Evolutionary conservation across 2,113 vertebrate genomes (phyloP).

Genomic region (Dolichotis patagonum): DNA sequence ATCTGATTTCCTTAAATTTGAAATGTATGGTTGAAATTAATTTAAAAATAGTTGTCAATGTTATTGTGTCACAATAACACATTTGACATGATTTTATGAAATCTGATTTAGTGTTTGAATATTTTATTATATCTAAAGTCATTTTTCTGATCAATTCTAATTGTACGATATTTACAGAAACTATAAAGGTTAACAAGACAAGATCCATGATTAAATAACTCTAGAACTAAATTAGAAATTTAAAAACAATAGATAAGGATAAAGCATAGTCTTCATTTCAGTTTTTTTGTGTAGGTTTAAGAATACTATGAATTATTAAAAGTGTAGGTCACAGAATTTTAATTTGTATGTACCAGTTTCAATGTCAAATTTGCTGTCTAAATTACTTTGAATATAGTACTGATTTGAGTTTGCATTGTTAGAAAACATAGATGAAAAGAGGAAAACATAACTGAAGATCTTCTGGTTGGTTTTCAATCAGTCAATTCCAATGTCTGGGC

Average conservation of each 20-base stretch:
- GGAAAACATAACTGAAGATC: background rate
- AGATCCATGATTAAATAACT: background rate
- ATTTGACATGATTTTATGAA: slow-evolving; percentile 44
- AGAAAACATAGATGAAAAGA: background rate
- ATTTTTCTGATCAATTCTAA: slow-evolving; percentile 30
- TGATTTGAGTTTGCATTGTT: background rate
- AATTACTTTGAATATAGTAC: background rate
- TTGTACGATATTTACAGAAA: background rate
- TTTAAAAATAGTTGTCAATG: slow-evolving; percentile 33
- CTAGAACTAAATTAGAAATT: background rate
- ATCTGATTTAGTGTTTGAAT: slow-evolving; percentile 36
- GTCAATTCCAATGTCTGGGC: background rate
- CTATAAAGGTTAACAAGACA: background rate
- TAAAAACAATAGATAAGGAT: background rate
- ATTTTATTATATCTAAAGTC: background rate
- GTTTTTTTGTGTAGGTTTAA: background rate
- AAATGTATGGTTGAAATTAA: background rate
- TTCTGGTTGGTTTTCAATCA: background rate
- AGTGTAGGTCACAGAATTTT: background rate
- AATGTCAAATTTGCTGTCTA: background rate
- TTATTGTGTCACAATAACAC: background rate
- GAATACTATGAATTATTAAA: background rate
- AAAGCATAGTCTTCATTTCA: background rate
- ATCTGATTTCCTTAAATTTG: slow-evolving; percentile 31
- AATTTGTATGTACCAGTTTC: background rate